These are phyloP conservation scores for Melanotaenia duboulayi DNA, from an alignment of 2,113 vertebrate species.

Conservation along the genomic window DNA sequence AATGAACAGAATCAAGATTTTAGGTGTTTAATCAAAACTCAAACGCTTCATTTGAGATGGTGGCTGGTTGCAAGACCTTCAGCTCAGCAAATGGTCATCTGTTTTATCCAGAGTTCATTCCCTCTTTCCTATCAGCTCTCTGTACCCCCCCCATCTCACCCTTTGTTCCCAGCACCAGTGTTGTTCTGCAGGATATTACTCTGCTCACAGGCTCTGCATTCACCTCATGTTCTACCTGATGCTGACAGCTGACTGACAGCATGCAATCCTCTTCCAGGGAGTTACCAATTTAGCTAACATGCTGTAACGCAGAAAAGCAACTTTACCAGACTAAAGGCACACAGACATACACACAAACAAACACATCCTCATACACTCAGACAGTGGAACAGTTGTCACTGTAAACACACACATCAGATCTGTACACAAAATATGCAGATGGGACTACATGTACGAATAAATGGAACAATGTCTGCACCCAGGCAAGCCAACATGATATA, in stretches of 20 bases:
- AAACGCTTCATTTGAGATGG: fast-evolving
- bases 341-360: background rate
- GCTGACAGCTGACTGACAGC: constrained; percentile 51
- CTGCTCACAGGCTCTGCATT: constrained; percentile 19
- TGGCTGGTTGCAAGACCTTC: background rate
- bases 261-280: constrained; percentile 18
- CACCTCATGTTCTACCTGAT: constrained; percentile 15
- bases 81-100: background rate
- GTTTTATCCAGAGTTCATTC: background rate
- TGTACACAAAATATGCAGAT: background rate
- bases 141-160: background rate
- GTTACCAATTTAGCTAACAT: constrained; percentile 34
- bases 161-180: constrained; percentile 1
- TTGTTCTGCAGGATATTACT: constrained; percentile 10
- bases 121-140: background rate
- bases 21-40: too few relatives aligned
- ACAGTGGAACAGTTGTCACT: constrained; percentile 4
- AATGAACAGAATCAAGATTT: too few relatives aligned
- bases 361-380: background rate
- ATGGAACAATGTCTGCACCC: background rate
- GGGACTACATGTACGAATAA: constrained; percentile 3
- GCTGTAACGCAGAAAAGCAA: constrained; percentile 12
- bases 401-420: constrained; percentile 8
- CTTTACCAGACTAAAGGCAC: background rate
- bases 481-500: background rate